These are phyloP conservation scores for Drosophila rhopaloa DNA, from an alignment of 1,140 invertebrate species.

Conservation along the genomic window DNA sequence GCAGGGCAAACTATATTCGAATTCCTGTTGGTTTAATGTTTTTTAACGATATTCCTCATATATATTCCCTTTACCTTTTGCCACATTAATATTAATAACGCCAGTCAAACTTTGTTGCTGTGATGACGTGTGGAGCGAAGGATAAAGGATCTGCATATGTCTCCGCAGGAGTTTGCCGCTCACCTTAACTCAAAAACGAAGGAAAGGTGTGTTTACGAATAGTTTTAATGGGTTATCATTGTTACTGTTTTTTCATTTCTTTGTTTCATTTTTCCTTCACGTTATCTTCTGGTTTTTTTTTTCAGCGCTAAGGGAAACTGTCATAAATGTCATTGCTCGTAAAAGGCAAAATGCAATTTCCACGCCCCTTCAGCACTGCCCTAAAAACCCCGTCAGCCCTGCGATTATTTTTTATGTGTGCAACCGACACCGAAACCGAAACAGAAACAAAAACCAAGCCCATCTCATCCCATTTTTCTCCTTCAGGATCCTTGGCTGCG, in stretches of 20 bases:
- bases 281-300: slow-evolving; percentile 2
- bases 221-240: slow-evolving; percentile 81
- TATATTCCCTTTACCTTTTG: slow-evolving; percentile 34
- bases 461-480: slow-evolving; percentile 48
- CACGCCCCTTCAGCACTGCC: slow-evolving; percentile 38
- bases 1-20: background rate
- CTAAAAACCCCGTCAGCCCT: slow-evolving; percentile 26
- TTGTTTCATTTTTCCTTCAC: slow-evolving; percentile 17
- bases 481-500: slow-evolving; percentile 64
- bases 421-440: slow-evolving; percentile 58
- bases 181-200: slow-evolving; percentile 2
- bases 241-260: slow-evolving; percentile 47
- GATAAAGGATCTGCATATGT: slow-evolving; percentile 53
- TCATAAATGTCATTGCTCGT: slow-evolving; percentile 80
- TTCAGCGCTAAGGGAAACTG: slow-evolving; percentile 43
- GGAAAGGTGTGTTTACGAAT: slow-evolving; percentile 75
- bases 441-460: slow-evolving; percentile 37
- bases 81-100: slow-evolving; percentile 73
- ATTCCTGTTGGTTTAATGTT: background rate
- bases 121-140: slow-evolving; percentile 49
- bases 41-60: slow-evolving; percentile 1
- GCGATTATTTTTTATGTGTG: slow-evolving; percentile 75
- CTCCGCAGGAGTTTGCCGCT: slow-evolving; percentile 14
- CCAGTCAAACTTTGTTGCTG: slow-evolving; percentile 59
- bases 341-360: slow-evolving; percentile 82